These are phyloP conservation scores for Sternotherus odoratus DNA, from an alignment of 2,797 vertebrate species.

Conservation along the genomic window DNA sequence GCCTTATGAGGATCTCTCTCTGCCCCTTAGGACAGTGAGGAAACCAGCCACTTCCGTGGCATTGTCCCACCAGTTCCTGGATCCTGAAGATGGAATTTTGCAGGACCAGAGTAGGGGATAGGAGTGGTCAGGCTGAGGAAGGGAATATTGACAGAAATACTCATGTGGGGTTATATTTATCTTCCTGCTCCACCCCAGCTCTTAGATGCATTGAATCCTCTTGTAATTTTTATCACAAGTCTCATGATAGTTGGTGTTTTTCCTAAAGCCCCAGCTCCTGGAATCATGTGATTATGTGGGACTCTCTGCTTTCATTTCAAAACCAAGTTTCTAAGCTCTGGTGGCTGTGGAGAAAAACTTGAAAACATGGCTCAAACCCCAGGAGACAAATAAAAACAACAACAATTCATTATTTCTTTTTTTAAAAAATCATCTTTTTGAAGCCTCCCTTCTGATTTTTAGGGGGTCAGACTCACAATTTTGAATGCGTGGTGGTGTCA, in stretches of 20 bases:
- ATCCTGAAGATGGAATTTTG: background rate
- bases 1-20: background rate
- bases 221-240: background rate
- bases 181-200: constrained; percentile 33
- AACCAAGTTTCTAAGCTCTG: rapidly evolving
- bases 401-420: background rate
- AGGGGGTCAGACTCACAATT: rapidly evolving
- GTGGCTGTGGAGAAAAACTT: background rate
- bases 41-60: background rate
- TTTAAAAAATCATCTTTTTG: no score
- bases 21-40: background rate
- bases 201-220: background rate
- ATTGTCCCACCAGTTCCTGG: background rate
- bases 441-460: no score
- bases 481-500: background rate
- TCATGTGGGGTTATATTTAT: constrained; percentile 41
- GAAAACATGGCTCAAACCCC: background rate
- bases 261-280: background rate
- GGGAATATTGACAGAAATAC: constrained; percentile 3
- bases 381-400: rapidly evolving
- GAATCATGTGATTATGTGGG: background rate
- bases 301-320: background rate
- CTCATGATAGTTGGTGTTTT: no score
- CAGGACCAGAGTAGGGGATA: background rate
- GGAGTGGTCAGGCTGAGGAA: background rate